Conservation (phyloP, 92 coral and sea anemone species). For the Epizoanthus scotinus region DNA sequence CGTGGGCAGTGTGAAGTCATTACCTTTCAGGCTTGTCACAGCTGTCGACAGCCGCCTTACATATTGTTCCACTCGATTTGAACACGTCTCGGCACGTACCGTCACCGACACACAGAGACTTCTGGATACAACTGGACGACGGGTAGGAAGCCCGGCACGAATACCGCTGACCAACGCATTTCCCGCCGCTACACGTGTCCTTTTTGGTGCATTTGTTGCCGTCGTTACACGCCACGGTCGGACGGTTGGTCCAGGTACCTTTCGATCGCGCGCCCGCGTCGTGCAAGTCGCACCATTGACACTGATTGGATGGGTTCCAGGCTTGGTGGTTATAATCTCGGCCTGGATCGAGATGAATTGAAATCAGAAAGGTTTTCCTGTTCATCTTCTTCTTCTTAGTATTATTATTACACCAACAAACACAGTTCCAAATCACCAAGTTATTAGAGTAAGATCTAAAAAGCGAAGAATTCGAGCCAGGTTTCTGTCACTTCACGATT, state of each 20-base stretch:
- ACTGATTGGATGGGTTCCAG: constrained; percentile 75
- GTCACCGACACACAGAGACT: constrained; percentile 73
- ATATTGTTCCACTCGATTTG: constrained; percentile 62
- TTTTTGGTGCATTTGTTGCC: constrained; percentile 74
- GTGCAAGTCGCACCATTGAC: constrained; percentile 92
- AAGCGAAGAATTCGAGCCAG: no score
- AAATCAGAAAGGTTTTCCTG: no score
- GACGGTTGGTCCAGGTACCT: constrained; percentile 83
- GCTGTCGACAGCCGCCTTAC: constrained; percentile 68
- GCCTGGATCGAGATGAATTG: constrained; percentile 41
- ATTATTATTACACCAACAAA: no score
- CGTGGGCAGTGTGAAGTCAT: not conserved
- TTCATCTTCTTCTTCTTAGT: no score
- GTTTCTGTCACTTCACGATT: no score
- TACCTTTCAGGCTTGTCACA: constrained; percentile 85
- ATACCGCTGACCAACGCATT: constrained; percentile 67
- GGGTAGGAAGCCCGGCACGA: constrained; percentile 76
- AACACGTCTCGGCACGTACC: constrained; percentile 70
- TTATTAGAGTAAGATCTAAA: no score
- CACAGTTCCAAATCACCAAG: no score
- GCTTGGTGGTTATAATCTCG: constrained; percentile 80
- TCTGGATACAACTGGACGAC: constrained; percentile 66
- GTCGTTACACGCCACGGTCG: constrained; percentile 86
- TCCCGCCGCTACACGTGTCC: constrained; percentile 76
- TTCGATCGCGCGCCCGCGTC: constrained; percentile 65